Evolutionary conservation across 1,140 invertebrate species (phyloP).

Genomic region (Harpegnathos saltator): DNA sequence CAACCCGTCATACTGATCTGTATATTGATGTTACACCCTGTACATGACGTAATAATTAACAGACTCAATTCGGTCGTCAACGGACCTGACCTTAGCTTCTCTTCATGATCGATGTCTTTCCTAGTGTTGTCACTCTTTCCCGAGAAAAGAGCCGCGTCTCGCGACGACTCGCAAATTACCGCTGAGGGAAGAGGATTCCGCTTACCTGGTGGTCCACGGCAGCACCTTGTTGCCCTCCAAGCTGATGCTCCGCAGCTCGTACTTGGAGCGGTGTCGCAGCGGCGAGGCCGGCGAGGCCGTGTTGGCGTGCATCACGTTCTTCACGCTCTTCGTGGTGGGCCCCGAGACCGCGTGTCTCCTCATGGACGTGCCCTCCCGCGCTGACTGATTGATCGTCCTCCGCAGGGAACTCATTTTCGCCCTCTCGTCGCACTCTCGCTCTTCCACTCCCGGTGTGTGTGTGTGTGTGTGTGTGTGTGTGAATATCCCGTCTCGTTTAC

Average conservation of each 20-base stretch:
- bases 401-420: slow-evolving; percentile 79
- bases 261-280: slow-evolving; percentile 79
- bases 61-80: no score
- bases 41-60: no score
- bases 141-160: no score
- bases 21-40: no score
- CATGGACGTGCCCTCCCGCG: slow-evolving; percentile 73
- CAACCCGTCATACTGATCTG: no score
- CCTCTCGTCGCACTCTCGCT: neutral
- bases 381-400: slow-evolving; percentile 75
- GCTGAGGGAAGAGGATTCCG: no score
- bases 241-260: slow-evolving; percentile 85
- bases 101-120: no score
- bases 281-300: slow-evolving; percentile 76
- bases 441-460: no score
- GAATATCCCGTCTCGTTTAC: neutral
- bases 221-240: slow-evolving; percentile 84
- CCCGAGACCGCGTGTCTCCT: slow-evolving; percentile 78
- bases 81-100: no score
- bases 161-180: no score
- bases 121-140: no score
- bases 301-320: slow-evolving; percentile 73
- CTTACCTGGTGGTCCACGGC: slow-evolving; percentile 83
- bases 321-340: slow-evolving; percentile 76
- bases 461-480: no score